Percentiles rank a stretch among this genome's conserved stretches.
These are phyloP conservation scores for Barnardius zonarius DNA, from an alignment of 2,113 vertebrate species.

Conservation along the genomic window DNA sequence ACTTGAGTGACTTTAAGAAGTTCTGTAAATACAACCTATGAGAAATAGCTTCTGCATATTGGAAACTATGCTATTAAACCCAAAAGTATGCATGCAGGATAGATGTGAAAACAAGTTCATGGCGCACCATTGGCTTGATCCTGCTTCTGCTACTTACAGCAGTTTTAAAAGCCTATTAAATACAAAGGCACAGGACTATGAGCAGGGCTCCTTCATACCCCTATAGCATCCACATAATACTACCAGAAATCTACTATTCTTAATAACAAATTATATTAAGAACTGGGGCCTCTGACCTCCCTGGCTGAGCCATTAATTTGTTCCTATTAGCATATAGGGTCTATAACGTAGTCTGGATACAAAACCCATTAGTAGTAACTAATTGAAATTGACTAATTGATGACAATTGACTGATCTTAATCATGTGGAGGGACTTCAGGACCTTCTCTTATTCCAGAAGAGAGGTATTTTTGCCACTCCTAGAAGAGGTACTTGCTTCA, in stretches of 20 bases:
- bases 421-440: background rate
- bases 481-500: background rate
- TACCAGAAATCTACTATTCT: background rate
- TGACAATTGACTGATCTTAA: constrained; percentile 38
- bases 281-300: background rate
- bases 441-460: background rate
- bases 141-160: background rate
- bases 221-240: background rate
- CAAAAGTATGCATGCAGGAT: background rate
- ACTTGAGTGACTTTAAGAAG: background rate
- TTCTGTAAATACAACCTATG: background rate
- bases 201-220: background rate
- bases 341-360: background rate
- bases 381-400: constrained; percentile 55
- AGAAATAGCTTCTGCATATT: background rate
- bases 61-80: background rate
- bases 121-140: background rate
- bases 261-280: background rate
- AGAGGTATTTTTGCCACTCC: background rate
- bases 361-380: constrained; percentile 45
- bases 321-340: constrained; percentile 8
- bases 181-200: background rate
- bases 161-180: background rate
- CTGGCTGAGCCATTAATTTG: background rate
- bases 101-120: background rate